These are phyloP conservation scores for Calephelis perditalis DNA, from an alignment of 2,888 invertebrate genomes.

Conservation along the genomic window DNA sequence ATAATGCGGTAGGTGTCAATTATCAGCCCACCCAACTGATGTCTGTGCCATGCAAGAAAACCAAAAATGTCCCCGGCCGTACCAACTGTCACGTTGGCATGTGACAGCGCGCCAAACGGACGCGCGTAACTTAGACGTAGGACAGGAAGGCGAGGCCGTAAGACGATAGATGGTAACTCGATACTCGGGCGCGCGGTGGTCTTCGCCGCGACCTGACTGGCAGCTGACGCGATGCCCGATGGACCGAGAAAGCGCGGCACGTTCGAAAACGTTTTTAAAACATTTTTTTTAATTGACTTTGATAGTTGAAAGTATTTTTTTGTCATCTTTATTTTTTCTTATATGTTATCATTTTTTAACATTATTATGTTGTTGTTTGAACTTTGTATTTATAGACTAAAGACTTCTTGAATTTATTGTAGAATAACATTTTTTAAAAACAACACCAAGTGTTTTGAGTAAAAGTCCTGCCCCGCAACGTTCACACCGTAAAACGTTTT, in stretches of 20 bases:
- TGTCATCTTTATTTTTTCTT: slow-evolving; percentile 21
- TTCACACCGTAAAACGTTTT: too few relatives aligned
- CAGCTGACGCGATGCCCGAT: slow-evolving; percentile 74
- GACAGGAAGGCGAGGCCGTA: slow-evolving; percentile 67
- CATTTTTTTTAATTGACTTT: slow-evolving; percentile 35
- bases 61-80: slow-evolving; percentile 48
- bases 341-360: background rate
- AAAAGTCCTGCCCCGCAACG: too few relatives aligned
- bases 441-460: too few relatives aligned
- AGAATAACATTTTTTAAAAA: too few relatives aligned
- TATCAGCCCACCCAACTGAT: slow-evolving; percentile 43
- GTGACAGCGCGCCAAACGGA: slow-evolving; percentile 43
- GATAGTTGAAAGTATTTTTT: slow-evolving; percentile 36
- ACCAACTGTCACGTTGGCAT: slow-evolving; percentile 52
- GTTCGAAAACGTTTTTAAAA: slow-evolving; percentile 51
- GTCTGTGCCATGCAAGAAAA: slow-evolving; percentile 38
- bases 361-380: background rate
- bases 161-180: slow-evolving; percentile 73
- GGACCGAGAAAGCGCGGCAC: slow-evolving; percentile 74
- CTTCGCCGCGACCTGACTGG: slow-evolving; percentile 62
- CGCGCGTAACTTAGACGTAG: slow-evolving; percentile 73
- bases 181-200: slow-evolving; percentile 66
- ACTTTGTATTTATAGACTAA: background rate
- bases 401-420: too few relatives aligned
- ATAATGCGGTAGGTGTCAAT: slow-evolving; percentile 26